phyloP scores from a whole-genome alignment of 2,113 vertebrate species.

The Nycticryphes semicollaris region DNA sequence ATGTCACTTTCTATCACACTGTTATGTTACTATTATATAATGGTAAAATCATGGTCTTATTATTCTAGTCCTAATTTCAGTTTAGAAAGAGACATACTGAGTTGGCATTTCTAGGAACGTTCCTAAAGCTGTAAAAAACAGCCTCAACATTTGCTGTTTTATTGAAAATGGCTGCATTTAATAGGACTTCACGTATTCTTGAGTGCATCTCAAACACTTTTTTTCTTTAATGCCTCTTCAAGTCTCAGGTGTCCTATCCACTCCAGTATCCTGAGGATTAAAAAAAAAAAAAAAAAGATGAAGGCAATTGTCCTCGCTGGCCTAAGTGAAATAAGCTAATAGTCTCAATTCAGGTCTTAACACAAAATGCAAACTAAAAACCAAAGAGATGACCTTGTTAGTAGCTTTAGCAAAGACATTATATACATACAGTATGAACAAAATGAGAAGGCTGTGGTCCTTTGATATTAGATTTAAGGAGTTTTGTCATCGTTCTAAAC shows the following conservation, averaged over 20 bases:
- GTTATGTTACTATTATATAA: not conserved
- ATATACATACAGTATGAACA: not conserved
- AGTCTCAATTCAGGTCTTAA: not conserved
- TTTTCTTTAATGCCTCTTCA: not conserved
- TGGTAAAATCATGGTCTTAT: not conserved
- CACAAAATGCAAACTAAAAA: not conserved
- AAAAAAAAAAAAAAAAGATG: not conserved
- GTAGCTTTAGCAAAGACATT: not conserved
- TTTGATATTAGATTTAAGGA: not conserved
- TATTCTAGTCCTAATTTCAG: conserved; percentile 16
- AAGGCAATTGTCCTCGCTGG: not conserved
- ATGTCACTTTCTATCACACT: conserved; percentile 1
- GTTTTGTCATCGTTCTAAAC: not conserved
- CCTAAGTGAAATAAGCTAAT: not conserved
- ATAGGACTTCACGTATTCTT: not conserved
- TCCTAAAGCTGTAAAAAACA: not conserved
- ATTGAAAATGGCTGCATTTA: not conserved
- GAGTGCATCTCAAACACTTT: not conserved
- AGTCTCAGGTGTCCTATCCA: not conserved
- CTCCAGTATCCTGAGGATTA: not conserved
- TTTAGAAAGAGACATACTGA: not conserved
- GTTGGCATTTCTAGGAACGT: not conserved
- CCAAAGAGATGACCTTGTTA: not conserved
- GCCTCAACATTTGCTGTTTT: not conserved
- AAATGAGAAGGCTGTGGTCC: not conserved